phyloP scores from a whole-genome alignment of 1,140 invertebrate genomes.

The Drosophila pruinosa region DNA sequence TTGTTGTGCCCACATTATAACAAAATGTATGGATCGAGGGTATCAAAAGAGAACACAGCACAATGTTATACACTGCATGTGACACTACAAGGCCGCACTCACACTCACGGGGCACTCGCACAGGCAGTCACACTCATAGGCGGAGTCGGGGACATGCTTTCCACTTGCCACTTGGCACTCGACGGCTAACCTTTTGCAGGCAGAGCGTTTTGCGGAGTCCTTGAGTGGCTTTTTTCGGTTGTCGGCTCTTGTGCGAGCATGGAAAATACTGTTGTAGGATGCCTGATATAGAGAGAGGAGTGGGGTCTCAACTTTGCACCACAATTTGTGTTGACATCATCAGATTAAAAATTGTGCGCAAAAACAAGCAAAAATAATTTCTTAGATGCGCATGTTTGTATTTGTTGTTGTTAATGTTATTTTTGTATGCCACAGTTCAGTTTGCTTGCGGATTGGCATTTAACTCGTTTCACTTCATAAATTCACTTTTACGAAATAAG shows the following conservation, averaged over 20 bases:
- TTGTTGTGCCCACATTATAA: too few species aligned
- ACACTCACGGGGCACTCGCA: neutral
- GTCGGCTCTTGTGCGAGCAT: constrained; percentile 3
- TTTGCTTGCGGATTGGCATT: constrained; percentile 69
- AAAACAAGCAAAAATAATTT: constrained; percentile 77
- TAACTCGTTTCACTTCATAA: constrained; percentile 81
- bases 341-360: constrained; percentile 75
- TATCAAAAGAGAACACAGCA: constrained; percentile 17
- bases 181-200: constrained; percentile 74
- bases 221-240: constrained; percentile 62
- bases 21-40: neutral
- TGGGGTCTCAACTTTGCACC: constrained; percentile 49
- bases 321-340: constrained; percentile 81
- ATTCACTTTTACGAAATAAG: constrained; percentile 80
- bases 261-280: too few species aligned
- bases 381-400: constrained; percentile 39
- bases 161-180: constrained; percentile 63
- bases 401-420: constrained; percentile 26
- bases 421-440: constrained; percentile 22
- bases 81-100: constrained; percentile 69
- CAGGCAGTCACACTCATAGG: constrained; percentile 26
- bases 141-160: constrained; percentile 46
- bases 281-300: neutral
- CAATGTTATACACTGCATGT: constrained; percentile 71
- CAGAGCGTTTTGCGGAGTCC: constrained; percentile 71